Evolutionary conservation across 30 jellyfish, hydroid and myxozoan genomes (phyloP).

Genomic region (Pseudorhiza aurosa): DNA sequence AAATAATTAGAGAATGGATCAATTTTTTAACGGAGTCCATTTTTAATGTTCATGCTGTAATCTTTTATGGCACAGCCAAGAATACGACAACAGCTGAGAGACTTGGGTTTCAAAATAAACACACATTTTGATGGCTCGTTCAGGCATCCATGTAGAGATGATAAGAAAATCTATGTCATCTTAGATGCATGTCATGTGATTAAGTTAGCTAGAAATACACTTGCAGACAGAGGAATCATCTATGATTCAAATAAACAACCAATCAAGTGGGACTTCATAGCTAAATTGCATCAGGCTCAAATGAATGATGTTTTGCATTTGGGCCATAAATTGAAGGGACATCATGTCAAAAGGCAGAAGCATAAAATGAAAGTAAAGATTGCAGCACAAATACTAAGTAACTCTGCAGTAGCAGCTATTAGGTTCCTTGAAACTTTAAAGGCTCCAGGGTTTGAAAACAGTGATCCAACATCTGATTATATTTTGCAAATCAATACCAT

Average conservation of each 20-base stretch:
- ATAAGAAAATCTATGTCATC: neutral
- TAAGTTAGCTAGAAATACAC: constrained; percentile 50
- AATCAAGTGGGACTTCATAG: constrained; percentile 22
- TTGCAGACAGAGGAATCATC: constrained; percentile 15
- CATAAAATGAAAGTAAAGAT: neutral
- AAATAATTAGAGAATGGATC: neutral
- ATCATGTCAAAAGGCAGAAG: constrained; percentile 13
- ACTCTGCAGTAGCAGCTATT: constrained; percentile 38
- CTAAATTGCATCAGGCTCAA: constrained; percentile 8
- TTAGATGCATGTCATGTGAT: constrained; percentile 58
- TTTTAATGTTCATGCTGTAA: constrained; percentile 20
- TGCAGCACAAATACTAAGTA: constrained; percentile 43
- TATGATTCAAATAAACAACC: constrained; percentile 5
- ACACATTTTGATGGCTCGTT: constrained; percentile 22
- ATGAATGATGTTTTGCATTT: constrained; percentile 23
- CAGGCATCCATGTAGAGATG: constrained; percentile 18
- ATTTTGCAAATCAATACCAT: constrained; percentile 6
- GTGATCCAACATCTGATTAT: constrained; percentile 20
- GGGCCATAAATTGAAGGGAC: constrained; percentile 21
- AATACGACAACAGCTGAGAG: constrained; percentile 10
- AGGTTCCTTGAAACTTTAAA: neutral
- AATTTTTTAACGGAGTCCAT: constrained; percentile 3
- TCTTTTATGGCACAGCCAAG: constrained; percentile 45
- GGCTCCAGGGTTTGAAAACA: constrained; percentile 23
- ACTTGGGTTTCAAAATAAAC: constrained; percentile 24